Conservation (phyloP, 2,113 vertebrate species). For the Austrofundulus limnaeus region DNA sequence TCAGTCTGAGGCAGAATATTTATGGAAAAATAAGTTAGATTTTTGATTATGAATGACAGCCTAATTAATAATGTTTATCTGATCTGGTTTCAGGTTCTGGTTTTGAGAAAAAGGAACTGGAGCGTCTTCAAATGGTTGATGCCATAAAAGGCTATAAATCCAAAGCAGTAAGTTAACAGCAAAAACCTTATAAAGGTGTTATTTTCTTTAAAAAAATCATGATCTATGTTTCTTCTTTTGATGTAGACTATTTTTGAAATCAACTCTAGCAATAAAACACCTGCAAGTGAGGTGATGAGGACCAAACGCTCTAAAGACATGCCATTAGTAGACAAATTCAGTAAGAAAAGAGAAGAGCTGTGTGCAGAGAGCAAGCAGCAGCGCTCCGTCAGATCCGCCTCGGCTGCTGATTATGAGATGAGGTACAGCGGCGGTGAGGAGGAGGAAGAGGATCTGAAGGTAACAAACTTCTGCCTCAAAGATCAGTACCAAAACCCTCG, state of each 20-base stretch:
- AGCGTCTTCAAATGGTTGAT: constrained; percentile 87
- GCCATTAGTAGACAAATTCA: constrained; percentile 82
- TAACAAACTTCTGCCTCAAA: constrained; percentile 7
- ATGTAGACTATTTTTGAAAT: constrained; percentile 96
- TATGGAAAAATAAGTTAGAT: background rate
- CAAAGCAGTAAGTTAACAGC: constrained; percentile 81
- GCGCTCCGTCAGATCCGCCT: background rate
- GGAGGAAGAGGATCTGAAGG: constrained; percentile 69
- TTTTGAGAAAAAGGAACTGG: constrained; percentile 85
- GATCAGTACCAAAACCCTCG: too few relatives aligned
- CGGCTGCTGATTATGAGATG: background rate
- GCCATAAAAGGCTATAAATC: constrained; percentile 88
- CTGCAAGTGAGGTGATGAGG: constrained; percentile 87
- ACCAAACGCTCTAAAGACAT: constrained; percentile 84
- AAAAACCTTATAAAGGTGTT: background rate
- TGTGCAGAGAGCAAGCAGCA: constrained; percentile 44
- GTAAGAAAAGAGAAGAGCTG: constrained; percentile 69
- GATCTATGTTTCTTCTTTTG: background rate
- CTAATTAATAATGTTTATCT: background rate
- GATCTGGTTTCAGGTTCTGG: constrained; percentile 74
- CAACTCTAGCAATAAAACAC: constrained; percentile 85
- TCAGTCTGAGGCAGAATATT: constrained; percentile 64
- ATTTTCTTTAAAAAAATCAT: background rate
- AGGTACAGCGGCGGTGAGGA: too few relatives aligned
- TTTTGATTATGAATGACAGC: background rate